Evolutionary conservation across 1,140 invertebrate species (phyloP).

Genomic region (Pentalonia nigronervosa): DNA sequence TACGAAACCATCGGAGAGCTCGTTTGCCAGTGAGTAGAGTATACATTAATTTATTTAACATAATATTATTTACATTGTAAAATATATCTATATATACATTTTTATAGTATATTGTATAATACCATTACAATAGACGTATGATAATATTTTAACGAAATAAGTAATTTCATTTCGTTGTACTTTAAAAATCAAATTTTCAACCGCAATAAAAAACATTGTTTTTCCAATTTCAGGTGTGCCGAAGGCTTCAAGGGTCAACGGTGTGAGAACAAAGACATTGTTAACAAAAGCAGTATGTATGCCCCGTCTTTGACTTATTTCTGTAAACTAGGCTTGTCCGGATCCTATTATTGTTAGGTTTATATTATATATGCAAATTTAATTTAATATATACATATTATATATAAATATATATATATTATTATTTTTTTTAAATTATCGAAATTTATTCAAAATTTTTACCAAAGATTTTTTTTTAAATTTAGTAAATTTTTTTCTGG

Average conservation of each 20-base stretch:
- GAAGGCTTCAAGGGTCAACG: constrained; percentile 82
- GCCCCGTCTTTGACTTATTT: constrained; percentile 68
- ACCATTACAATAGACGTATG: no score
- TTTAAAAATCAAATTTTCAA: background rate
- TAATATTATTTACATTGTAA: background rate
- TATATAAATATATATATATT: constrained; percentile 37
- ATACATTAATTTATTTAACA: background rate
- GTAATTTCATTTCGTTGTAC: background rate
- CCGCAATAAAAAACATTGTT: background rate
- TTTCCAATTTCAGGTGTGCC: constrained; percentile 75
- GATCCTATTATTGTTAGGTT: constrained; percentile 68
- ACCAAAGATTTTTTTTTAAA: constrained; percentile 56
- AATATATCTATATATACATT: background rate
- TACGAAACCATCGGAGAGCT: constrained; percentile 78
- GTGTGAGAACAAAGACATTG: constrained; percentile 82
- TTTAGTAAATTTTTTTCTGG: constrained; percentile 44
- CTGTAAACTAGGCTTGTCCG: constrained; percentile 69
- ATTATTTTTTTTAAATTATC: constrained; percentile 45
- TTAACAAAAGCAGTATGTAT: constrained; percentile 72
- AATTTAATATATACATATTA: constrained; percentile 52
- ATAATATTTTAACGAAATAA: background rate
- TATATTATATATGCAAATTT: constrained; percentile 50
- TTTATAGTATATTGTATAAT: no score
- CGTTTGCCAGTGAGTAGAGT: constrained; percentile 77
- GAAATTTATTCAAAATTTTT: constrained; percentile 57